Base-by-base conservation (phyloP, 2,797 vertebrate genomes). In the Brachymystax lenok region DNA sequence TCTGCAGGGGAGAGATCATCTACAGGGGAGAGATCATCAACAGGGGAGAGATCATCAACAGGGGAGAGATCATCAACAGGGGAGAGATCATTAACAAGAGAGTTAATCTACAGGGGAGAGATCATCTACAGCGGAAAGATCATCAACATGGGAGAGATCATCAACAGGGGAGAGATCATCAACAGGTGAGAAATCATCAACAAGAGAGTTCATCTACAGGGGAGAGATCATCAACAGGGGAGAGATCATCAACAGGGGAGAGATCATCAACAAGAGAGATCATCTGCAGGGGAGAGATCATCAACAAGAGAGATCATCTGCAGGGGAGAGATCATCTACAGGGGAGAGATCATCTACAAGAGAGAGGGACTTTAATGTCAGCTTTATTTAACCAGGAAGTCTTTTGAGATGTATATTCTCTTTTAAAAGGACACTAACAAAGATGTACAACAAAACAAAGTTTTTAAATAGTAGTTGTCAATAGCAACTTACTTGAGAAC, bases 221-320 rank as follows among this genome's bases (percentile, higher is more conserved):
- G 7, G 56, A 59, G n/a, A 21, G 96, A 77, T 99, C 97, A 0
- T 98, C 98, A 98, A 59, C 3, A 21, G 0, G 19, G 7, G 56
- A 59, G 54, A n/a, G 96, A 77, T 99, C 97, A 0, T 98, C 97
- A 98, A 59, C 7, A n/a, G 4, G 19, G 19, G 19, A n/a, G 54
- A 10, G 95, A 77, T 99, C 97, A 0, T 98, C 98, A 98, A 21
- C 8, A 8, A 6, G 54, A 21, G 19, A n/a, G 96, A 77, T 99
- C 97, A 0, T 98, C 98, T 98, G 21, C 7, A n/a, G 5, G 19
- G 19, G 19, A 21, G 19, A n/a, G 96, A 77, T 99, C 97, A 0
- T 98, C 97, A 98, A 21, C 7, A n/a, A 19, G 19, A 59, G 54
- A n/a, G 96, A 77, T 99, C 97, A 0, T 98, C 98, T 98, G 21